Evolutionary conservation across 1,140 invertebrate species (phyloP).

Genomic region (Thereuonema tuberculata): DNA sequence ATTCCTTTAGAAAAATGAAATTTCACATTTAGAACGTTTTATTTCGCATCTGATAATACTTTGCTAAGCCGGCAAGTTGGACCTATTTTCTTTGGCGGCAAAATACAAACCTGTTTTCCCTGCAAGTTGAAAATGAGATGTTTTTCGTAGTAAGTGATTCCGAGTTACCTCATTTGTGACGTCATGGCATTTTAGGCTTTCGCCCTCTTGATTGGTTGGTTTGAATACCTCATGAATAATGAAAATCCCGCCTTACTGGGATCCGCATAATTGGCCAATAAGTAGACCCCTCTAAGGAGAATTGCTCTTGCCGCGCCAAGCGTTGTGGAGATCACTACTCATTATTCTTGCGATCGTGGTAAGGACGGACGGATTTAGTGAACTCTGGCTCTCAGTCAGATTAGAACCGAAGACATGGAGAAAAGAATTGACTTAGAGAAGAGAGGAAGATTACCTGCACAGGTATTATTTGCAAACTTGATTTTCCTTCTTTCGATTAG

Average conservation of each 20-base stretch:
- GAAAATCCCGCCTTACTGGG: constrained; percentile 1
- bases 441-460: constrained; percentile 59
- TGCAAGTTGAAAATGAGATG: too few relatives aligned
- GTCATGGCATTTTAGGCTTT: neutral
- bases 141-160: too few relatives aligned
- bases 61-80: too few relatives aligned
- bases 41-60: too few relatives aligned
- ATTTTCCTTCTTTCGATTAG: neutral
- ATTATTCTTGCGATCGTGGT: constrained; percentile 9
- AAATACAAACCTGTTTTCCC: too few relatives aligned
- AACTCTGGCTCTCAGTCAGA: constrained; percentile 9
- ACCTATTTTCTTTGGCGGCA: too few relatives aligned
- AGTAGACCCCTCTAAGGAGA: constrained; percentile 9
- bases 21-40: too few relatives aligned
- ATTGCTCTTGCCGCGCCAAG: constrained; percentile 9
- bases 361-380: neutral
- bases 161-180: too few relatives aligned
- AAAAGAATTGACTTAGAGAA: constrained; percentile 82
- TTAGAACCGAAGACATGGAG: constrained; percentile 47
- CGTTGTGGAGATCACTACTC: constrained; percentile 5
- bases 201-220: neutral
- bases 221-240: constrained; percentile 8
- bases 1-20: too few relatives aligned
- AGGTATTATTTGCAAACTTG: constrained; percentile 53
- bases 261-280: constrained; percentile 4